Evolutionary conservation across 2,113 vertebrate species (phyloP).

Genomic region (Synchiropus splendidus): DNA sequence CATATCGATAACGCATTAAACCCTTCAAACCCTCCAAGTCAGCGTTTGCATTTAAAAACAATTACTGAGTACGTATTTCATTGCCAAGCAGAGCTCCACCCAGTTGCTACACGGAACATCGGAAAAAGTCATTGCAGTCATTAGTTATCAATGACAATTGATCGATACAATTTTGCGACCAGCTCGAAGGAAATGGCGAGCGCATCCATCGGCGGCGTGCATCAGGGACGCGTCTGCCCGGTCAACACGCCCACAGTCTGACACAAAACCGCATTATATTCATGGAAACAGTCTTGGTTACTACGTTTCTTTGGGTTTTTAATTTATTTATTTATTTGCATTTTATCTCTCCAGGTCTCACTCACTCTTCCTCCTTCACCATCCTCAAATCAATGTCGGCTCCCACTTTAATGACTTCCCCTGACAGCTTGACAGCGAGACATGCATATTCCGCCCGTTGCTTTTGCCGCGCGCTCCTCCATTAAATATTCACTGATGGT

Average conservation of each 20-base stretch:
- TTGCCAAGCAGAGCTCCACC: conserved; percentile 49
- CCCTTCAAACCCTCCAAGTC: conserved; percentile 35
- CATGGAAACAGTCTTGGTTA: too few species aligned
- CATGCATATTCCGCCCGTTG: conserved; percentile 16
- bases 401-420: conserved; percentile 33
- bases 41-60: conserved; percentile 53
- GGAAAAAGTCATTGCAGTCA: conserved; percentile 45
- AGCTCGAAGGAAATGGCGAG: conserved; percentile 20
- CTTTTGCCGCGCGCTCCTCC: background rate
- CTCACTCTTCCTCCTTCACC: background rate
- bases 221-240: too few species aligned
- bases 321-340: too few species aligned
- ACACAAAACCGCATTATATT: too few species aligned
- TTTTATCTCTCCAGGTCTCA: too few species aligned
- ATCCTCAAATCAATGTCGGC: conserved; percentile 17
- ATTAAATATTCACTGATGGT: too few species aligned
- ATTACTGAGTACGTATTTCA: conserved; percentile 57
- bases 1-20: conserved; percentile 31
- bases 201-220: conserved; percentile 11
- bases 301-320: too few species aligned
- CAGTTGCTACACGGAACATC: conserved; percentile 41
- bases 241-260: too few species aligned
- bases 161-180: conserved; percentile 52
- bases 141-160: conserved; percentile 52
- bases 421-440: conserved; percentile 18